Evolutionary conservation across 2,113 vertebrate genomes (phyloP).

Genomic region (Zapus hudsonius): DNA sequence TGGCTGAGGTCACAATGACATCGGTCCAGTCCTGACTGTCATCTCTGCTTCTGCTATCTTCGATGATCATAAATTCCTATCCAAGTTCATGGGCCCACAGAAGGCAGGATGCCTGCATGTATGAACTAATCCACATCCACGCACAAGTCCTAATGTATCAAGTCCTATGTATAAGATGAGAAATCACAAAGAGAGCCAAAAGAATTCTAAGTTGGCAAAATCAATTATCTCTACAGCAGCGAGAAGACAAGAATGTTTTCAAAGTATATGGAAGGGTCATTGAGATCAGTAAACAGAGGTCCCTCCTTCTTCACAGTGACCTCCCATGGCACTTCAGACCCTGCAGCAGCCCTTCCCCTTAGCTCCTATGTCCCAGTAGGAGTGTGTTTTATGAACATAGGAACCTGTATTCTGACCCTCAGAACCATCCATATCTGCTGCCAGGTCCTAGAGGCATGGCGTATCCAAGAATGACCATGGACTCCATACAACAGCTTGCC

Average conservation of each 20-base stretch:
- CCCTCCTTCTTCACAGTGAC: not conserved
- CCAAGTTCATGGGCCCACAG: not conserved
- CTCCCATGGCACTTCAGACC: not conserved
- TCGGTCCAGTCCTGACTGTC: too few relatives aligned
- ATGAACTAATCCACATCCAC: not conserved
- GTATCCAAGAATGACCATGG: too few relatives aligned
- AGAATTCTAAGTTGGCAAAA: not conserved
- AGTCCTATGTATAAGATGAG: not conserved
- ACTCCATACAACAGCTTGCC: too few relatives aligned
- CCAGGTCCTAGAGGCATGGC: fast-evolving
- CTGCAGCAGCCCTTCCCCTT: not conserved
- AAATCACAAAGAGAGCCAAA: not conserved
- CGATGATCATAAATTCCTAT: not conserved
- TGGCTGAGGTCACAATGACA: not conserved
- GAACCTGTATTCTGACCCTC: not conserved
- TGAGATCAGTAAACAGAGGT: not conserved
- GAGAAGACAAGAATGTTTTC: not conserved
- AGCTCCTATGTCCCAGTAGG: too few relatives aligned
- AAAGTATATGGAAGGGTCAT: not conserved
- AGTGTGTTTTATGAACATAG: not conserved
- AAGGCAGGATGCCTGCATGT: not conserved
- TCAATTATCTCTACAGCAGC: not conserved
- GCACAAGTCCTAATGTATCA: too few relatives aligned
- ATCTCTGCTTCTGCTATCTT: not conserved
- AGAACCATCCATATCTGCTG: too few relatives aligned